Conservation (phyloP, 2,888 invertebrate genomes). For the Aleiodes leptofemur region DNA sequence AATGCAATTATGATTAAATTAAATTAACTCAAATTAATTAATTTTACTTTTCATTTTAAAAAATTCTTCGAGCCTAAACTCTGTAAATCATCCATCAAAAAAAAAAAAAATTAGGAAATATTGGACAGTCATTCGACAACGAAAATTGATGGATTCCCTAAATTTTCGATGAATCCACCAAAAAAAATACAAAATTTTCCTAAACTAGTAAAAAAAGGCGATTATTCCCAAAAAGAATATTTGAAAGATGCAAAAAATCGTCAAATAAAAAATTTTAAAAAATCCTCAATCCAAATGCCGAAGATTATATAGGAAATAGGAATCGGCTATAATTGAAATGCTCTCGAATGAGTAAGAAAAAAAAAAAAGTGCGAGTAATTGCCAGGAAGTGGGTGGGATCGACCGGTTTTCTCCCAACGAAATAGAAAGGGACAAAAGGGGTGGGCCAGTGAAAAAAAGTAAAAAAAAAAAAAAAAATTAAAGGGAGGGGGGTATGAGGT, state of each 20-base stretch:
- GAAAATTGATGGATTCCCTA: no score
- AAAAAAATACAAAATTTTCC: no score
- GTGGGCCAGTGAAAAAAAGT: conserved; percentile 21
- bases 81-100: no score
- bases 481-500: conserved; percentile 27
- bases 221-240: no score
- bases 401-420: conserved; percentile 39
- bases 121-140: no score
- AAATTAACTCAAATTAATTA: neutral
- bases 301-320: neutral
- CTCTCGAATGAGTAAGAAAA: conserved; percentile 10
- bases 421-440: conserved; percentile 35
- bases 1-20: conserved; percentile 65
- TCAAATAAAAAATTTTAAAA: neutral
- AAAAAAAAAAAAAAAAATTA: conserved; percentile 13
- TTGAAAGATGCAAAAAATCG: neutral
- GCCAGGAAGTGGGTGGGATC: conserved; percentile 39
- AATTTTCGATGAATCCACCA: no score
- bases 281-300: neutral
- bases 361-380: conserved; percentile 35
- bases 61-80: neutral
- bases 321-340: conserved; percentile 27
- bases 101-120: no score
- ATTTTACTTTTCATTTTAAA: neutral
- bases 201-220: no score